Base-by-base conservation (phyloP, 2,797 vertebrate species). In the Cuculus canorus region DNA sequence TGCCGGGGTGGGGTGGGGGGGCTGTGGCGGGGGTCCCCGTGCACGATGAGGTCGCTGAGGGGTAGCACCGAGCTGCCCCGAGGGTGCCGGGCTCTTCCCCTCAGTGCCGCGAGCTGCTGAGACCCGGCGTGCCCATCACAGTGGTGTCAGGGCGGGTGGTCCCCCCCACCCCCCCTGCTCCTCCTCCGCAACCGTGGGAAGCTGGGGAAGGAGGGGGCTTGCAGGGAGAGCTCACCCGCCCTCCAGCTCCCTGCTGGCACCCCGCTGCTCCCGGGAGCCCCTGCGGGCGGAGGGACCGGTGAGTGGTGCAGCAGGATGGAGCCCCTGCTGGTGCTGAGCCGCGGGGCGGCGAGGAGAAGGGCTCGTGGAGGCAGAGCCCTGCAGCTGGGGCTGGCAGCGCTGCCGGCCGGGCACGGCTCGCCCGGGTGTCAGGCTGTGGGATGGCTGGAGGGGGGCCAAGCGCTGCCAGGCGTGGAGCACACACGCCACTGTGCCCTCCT, bases 401-500 rank as follows among this genome's bases (percentile, higher is more conserved):
- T 17, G 3, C 73, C 66, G 18, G 57, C 43, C 19, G 14, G 65
- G 72, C 88, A 39, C 60, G 19, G n/a, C 64, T 57, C 30, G 35
- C 21, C 25, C 7, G 39, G 57, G 41, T 24, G n/a, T 3, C 4
- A 13, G 35, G 60, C 37, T 25, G 33, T 3, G 45, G 45, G 43
- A 11, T 37, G 37, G 22, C 27, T 57, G 50, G 88, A 60, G 66
- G 3, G 1, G 43, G 61, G 30, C 61, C 60, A 54, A 54, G 68
- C 2, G 4, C 11, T 3, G 37, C 41, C 17, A 3, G 4, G 13
- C 14, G 2, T 7, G 13, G 75, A 48, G 24, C 61, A 63, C 7
- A 8, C 66, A 23, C 11, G 5, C 17, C 16, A 27, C 43, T 2
- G 24, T 52, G 56, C 19, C 56, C 33, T 54, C 10, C 60, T 6